A percentile compares a stretch with the other conserved stretches of the same genome.
phyloP scores from a whole-genome alignment of 2,797 vertebrate species.

The Gallirallus australis region DNA sequence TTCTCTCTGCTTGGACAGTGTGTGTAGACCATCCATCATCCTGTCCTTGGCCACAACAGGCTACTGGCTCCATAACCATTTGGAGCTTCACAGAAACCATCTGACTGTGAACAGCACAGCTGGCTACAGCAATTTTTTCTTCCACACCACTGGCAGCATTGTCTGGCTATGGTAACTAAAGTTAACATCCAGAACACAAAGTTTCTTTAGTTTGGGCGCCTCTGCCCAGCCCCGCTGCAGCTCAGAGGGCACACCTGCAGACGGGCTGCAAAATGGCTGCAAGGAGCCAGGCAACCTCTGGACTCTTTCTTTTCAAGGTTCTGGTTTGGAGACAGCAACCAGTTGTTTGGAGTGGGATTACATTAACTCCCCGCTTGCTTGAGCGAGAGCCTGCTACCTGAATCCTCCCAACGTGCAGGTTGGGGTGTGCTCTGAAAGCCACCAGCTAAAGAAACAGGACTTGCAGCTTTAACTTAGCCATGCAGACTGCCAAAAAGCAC shows the following conservation, averaged over 20 bases:
- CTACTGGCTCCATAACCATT: slow-evolving; percentile 82
- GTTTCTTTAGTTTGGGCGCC: slow-evolving; percentile 77
- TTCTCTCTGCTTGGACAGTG: slow-evolving; percentile 79
- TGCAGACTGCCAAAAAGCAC: slow-evolving; percentile 36
- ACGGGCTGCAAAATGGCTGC: slow-evolving; percentile 67
- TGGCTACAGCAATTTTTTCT: slow-evolving; percentile 85
- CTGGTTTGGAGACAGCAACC: slow-evolving; percentile 8
- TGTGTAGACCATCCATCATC: slow-evolving; percentile 84
- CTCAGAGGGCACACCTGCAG: slow-evolving; percentile 80
- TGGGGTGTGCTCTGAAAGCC: not conserved
- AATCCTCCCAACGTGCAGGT: not conserved
- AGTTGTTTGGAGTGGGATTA: slow-evolving; percentile 6
- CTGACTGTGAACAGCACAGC: slow-evolving; percentile 87
- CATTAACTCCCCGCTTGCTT: not conserved
- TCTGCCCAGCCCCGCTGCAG: slow-evolving; percentile 70
- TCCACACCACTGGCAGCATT: slow-evolving; percentile 83
- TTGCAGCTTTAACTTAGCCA: not conserved
- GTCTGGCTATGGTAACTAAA: slow-evolving; percentile 87
- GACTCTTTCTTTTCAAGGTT: not conserved
- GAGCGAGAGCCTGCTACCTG: not conserved
- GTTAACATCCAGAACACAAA: slow-evolving; percentile 82
- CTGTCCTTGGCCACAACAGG: slow-evolving; percentile 85
- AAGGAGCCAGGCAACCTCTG: slow-evolving; percentile 22
- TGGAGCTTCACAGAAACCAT: slow-evolving; percentile 80
- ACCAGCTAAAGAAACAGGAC: not conserved